Conservation (phyloP, 2,113 vertebrate species). For the Mormyrus iriodes region DNA sequence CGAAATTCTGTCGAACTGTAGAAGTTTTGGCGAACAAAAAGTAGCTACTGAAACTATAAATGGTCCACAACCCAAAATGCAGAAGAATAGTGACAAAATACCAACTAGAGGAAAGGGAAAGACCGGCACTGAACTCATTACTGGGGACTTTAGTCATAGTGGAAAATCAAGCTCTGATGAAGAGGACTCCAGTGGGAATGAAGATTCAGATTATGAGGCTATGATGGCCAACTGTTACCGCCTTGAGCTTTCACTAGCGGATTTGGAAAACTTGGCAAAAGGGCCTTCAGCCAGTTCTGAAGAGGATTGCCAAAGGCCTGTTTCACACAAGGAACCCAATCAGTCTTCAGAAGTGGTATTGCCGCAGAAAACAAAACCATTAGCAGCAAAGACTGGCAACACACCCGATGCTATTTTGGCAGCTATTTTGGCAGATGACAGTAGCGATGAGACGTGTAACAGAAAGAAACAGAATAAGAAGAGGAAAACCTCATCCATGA, state of each 20-base stretch:
- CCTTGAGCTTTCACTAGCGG: conserved; percentile 69
- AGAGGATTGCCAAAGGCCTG: conserved; percentile 25
- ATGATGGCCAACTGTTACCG: conserved; percentile 69
- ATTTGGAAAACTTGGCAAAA: conserved; percentile 66
- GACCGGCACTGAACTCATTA: neutral
- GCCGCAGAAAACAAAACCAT: neutral
- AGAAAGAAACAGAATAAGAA: conserved; percentile 45
- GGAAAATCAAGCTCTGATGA: neutral
- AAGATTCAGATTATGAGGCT: conserved; percentile 69
- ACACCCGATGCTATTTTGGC: conserved; percentile 77
- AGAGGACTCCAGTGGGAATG: conserved; percentile 40
- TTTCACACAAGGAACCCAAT: conserved; percentile 1
- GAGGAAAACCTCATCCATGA: conserved; percentile 24
- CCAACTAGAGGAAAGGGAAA: neutral
- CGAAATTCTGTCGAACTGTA: conserved; percentile 73
- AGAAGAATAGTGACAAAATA: neutral
- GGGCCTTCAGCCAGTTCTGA: conserved; percentile 18
- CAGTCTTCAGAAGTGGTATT: neutral
- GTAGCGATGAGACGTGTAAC: conserved; percentile 35
- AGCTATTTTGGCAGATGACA: conserved; percentile 63
- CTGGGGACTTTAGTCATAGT: neutral
- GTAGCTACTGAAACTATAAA: neutral
- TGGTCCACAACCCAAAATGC: neutral
- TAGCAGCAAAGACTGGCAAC: conserved; percentile 42
- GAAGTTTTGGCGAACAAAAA: conserved; percentile 25